Base-by-base conservation (phyloP, 2,888 invertebrate genomes). In the Cancer borealis region DNA sequence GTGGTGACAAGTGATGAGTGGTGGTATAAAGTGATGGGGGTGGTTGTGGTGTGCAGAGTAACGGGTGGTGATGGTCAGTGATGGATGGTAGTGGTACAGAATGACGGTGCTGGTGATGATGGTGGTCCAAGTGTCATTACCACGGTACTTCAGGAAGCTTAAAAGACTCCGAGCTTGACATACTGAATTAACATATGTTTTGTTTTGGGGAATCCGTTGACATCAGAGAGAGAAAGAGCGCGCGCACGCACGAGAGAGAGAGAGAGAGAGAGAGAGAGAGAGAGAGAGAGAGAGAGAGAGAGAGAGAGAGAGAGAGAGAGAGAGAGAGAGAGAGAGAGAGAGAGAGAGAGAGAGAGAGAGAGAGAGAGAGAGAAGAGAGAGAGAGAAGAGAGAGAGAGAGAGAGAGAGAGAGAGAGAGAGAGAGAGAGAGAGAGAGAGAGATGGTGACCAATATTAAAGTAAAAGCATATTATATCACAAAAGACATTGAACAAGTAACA, bases 241-340 rank as follows among this genome's bases (percentile, higher is more conserved):
- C 3, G n/a, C n/a, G n/a, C n/a, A n/a, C n/a, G n/a, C n/a, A n/a
- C n/a, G 89, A 46, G 46, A 89, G 54, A 90, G 54, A 30, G 49
- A 90, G 54, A 47, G n/a, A 30, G 26, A 90, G 47, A 88, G 88
- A 46, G 21, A 88, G 47, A 88, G 88, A 88, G n/a, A 4, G n/a
- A 88, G 88, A 3, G 88, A 88, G 45, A 88, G 46, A 88, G 88
- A 87, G 87, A 87, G 88, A 88, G 88, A 45, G 45, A n/a, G 88
- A 88, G 88, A 45, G 47, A 30, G 88, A 88, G 87, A 87, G 87
- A 87, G 79, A n/a, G 39, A 87, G 87, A 87, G 87, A 87, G 87
- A 39, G 87, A 39, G 87, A 87, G 39, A 8, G 5, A n/a, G 87
- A 26, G n/a, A n/a, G n/a, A n/a, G n/a, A n/a, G n/a, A n/a, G n/a